A percentile compares a stretch with the other conserved stretches of the same genome.
Evolutionary conservation across 2,113 vertebrate species (phyloP).

Genomic region (Gnathonemus longibarbis): DNA sequence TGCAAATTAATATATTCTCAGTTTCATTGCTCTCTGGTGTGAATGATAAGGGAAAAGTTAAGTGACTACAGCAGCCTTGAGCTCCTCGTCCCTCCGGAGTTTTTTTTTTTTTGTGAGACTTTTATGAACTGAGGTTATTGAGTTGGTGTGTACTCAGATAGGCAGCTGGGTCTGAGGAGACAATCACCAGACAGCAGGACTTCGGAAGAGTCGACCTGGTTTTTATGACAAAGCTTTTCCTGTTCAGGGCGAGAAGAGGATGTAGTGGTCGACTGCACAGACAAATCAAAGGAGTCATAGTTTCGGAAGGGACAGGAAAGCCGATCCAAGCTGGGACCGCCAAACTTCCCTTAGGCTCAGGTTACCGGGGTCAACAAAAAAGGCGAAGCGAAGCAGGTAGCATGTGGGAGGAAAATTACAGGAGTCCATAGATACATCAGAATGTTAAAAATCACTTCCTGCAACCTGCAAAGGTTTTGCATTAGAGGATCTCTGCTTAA

Average conservation of each 20-base stretch:
- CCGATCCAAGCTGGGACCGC: not conserved
- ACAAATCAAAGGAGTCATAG: not conserved
- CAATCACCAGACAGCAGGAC: not conserved
- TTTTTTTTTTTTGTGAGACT: not conserved
- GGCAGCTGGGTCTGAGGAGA: not conserved
- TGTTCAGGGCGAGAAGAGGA: not conserved
- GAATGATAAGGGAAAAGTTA: not conserved
- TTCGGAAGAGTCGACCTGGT: not conserved
- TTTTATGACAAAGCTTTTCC: not conserved
- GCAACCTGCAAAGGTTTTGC: not conserved
- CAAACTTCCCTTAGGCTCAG: not conserved
- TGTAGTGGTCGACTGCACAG: not conserved
- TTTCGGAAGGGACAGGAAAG: not conserved
- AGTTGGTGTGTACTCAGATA: not conserved
- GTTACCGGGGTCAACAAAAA: not conserved
- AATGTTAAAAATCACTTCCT: not conserved
- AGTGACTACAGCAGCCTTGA: not conserved
- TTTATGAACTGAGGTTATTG: not conserved
- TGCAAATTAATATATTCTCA: not conserved
- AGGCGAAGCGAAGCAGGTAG: not conserved
- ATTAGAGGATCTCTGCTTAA: not conserved
- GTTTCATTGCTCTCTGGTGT: not conserved
- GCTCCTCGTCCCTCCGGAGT: not conserved
- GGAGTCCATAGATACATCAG: not conserved
- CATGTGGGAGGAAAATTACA: not conserved